A percentile compares a stretch with the other conserved stretches of the same genome.
phyloP scores from a whole-genome alignment of 2,113 vertebrate genomes.

The Trinectes maculatus region DNA sequence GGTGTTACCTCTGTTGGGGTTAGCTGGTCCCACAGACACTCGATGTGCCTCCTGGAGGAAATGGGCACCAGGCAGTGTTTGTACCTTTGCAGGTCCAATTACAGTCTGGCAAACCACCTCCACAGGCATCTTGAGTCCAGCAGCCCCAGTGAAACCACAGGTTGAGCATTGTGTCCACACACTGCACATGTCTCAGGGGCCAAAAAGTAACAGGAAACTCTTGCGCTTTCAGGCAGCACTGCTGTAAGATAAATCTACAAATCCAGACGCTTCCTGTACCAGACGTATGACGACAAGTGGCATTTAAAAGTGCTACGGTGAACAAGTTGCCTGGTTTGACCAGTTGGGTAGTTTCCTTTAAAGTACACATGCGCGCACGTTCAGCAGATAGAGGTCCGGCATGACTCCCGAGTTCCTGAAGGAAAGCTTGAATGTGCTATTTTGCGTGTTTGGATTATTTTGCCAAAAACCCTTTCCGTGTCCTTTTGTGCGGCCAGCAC shows the following conservation, averaged over 20 bases:
- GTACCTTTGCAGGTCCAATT: constrained; percentile 22
- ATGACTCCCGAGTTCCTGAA: neutral
- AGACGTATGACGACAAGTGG: neutral
- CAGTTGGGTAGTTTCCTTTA: constrained; percentile 14
- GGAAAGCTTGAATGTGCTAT: neutral
- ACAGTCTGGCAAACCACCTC: constrained; percentile 21
- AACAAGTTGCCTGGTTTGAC: constrained; percentile 26
- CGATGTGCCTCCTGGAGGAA: constrained; percentile 12
- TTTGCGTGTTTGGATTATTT: too few relatives aligned
- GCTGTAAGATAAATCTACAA: neutral
- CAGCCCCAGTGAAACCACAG: constrained; percentile 15
- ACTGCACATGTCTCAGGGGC: neutral
- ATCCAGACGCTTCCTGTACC: neutral
- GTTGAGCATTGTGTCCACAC: constrained; percentile 9
- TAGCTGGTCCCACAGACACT: neutral
- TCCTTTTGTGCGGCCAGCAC: neutral
- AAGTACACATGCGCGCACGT: constrained; percentile 27
- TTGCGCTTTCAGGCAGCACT: neutral
- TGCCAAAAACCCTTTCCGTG: too few relatives aligned
- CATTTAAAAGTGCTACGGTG: constrained; percentile 17
- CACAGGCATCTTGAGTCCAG: constrained; percentile 15
- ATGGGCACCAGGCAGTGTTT: constrained; percentile 15
- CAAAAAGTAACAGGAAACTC: constrained; percentile 19
- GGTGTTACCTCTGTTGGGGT: neutral
- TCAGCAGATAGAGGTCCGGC: constrained; percentile 17